Evolutionary conservation across 2,888 invertebrate species (phyloP), one percentile per base, ranked within the genome.

Genomic region (Apocheima hispidaria): DNA sequence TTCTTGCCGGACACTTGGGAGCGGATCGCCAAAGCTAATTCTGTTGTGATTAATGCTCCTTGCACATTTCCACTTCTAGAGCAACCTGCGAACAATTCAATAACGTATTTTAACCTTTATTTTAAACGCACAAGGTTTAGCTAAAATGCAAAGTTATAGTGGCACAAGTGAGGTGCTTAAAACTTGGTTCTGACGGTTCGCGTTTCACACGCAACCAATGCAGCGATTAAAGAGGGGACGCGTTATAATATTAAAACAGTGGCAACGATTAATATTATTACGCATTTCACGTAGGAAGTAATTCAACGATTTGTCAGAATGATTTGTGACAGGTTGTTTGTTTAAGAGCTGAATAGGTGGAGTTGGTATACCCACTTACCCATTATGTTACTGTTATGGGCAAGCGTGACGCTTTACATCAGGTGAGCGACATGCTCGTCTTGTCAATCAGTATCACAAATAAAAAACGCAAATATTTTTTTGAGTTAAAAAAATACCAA

Each of bases 11-110:
- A 90, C 92, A 90, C 85, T 87, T 81, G 80, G 82, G 84, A 91
- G 90, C 88, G 88, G 86, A 91, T 92, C 90, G 88, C 90, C 89
- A 88, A 89, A 91, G 91, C 91, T 91, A 92, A 92, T 92, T 90
- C 88, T 89, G 90, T 87, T 90, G 81, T 92, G 92, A 92, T 92
- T 91, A 92, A 92, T 92, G 92, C 87, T 84, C 76, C 84, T 84
- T 87, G 88, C 87, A 86, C 85, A 87, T 88, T 90, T 86, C 86
- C 85, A 88, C 66, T 68, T 68, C 66, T 60, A 56, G 65, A 65
- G 60, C 66, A 60, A 65, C 49, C 49, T 53, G 43, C 21, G 28
- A 43, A 55, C 53, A 56, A 53, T 20, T 1, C 52, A 52, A 53
- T 44, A 44, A 20, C 23, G 66, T 52, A 82, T 70, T 71, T 58